Conservation (phyloP, 2,797 vertebrate species). For the Australoheros facetus region DNA sequence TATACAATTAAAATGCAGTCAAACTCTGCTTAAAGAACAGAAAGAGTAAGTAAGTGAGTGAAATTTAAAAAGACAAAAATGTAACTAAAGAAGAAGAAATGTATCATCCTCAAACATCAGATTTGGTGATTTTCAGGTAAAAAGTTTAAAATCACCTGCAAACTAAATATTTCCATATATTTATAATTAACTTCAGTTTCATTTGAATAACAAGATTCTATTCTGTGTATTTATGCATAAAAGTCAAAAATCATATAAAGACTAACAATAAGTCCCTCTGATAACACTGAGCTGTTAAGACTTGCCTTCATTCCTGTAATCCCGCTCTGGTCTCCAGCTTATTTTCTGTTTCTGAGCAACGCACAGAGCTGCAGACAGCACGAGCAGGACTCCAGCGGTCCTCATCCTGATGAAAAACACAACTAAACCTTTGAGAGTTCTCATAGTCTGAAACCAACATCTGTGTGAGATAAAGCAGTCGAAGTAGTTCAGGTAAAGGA, state of each 20-base stretch:
- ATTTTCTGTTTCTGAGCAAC: slow-evolving; percentile 63
- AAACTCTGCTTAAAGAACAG: neutral
- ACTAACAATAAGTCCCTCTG: neutral
- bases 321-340: slow-evolving; percentile 61
- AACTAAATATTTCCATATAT: neutral
- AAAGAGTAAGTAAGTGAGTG: fast-evolving
- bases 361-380: slow-evolving; percentile 61
- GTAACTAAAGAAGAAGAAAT: neutral
- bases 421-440: neutral
- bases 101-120: fast-evolving
- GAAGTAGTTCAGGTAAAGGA: neutral
- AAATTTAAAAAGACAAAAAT: neutral
- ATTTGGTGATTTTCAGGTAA: neutral
- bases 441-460: neutral
- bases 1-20: neutral
- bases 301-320: slow-evolving; percentile 65
- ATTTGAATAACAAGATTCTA: neutral
- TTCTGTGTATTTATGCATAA: neutral
- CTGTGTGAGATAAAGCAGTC: neutral
- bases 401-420: slow-evolving; percentile 58
- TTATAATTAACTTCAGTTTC: neutral
- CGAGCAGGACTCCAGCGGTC: slow-evolving; percentile 50
- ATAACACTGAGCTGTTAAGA: neutral
- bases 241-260: neutral
- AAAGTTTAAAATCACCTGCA: neutral